Evolutionary conservation across 2,888 invertebrate species (phyloP).

Genomic region (Therioaphis trifolii): DNA sequence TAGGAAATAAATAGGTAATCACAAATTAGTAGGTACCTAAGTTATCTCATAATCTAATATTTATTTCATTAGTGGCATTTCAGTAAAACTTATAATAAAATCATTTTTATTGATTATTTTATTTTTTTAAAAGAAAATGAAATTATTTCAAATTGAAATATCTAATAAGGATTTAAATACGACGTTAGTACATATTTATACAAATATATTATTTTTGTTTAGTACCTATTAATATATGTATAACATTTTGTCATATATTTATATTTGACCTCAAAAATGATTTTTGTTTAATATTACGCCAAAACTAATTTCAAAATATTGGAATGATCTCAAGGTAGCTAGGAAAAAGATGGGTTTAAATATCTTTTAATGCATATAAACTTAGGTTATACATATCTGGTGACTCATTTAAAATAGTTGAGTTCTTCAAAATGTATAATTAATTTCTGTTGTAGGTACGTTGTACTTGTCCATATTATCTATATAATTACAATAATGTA

Average conservation of each 20-base stretch:
- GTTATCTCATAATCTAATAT: too few relatives aligned
- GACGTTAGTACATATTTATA: conserved; percentile 2
- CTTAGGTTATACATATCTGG: too few relatives aligned
- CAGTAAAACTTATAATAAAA: too few relatives aligned
- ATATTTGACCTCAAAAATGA: conserved; percentile 37
- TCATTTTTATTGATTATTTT: neutral
- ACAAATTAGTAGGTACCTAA: neutral
- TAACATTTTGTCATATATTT: conserved; percentile 21
- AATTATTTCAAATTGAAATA: too few relatives aligned
- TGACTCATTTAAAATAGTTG: too few relatives aligned
- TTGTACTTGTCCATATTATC: too few relatives aligned
- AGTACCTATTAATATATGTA: too few relatives aligned
- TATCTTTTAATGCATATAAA: neutral
- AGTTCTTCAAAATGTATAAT: neutral
- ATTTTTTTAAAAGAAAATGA: neutral
- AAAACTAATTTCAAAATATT: conserved; percentile 50
- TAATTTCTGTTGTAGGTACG: neutral
- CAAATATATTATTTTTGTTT: neutral
- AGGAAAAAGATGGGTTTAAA: neutral
- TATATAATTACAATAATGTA: too few relatives aligned
- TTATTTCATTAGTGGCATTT: too few relatives aligned
- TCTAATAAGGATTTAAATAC: too few relatives aligned
- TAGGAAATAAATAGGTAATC: neutral
- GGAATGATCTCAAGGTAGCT: conserved; percentile 42
- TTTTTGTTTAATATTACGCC: conserved; percentile 7